Percentiles rank a stretch among this genome's conserved stretches.
Conservation (phyloP, 2,888 invertebrate species). For the Netelia virgata region DNA sequence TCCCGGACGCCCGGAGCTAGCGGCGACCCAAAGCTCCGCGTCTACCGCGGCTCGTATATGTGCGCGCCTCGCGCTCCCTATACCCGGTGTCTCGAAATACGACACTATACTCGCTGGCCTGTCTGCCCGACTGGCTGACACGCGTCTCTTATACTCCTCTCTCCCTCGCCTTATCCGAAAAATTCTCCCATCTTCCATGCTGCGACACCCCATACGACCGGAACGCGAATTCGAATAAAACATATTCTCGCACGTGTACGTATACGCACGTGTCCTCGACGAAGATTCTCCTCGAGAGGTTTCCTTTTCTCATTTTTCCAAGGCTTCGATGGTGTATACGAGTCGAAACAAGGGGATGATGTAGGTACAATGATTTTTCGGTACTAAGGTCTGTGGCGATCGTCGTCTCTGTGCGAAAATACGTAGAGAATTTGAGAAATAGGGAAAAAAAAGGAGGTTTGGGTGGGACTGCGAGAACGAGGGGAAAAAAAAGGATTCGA, state of each 20-base stretch:
- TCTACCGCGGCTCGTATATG: constrained; percentile 84
- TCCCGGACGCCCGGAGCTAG: constrained; percentile 84
- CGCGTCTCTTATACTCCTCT: constrained; percentile 5
- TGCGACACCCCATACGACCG: too few species aligned
- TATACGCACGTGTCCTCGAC: too few species aligned
- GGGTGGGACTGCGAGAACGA: too few species aligned
- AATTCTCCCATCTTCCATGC: too few species aligned
- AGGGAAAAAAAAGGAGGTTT: neutral
- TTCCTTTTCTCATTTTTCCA: constrained; percentile 29
- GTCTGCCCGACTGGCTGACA: constrained; percentile 19
- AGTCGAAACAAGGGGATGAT: too few species aligned
- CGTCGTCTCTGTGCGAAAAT: too few species aligned
- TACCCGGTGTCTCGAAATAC: constrained; percentile 80
- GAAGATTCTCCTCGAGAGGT: neutral
- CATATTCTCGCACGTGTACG: too few species aligned
- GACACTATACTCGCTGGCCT: constrained; percentile 34
- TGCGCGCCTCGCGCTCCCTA: constrained; percentile 63
- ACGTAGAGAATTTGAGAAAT: too few species aligned
- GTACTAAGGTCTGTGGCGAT: too few species aligned
- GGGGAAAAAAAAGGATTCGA: too few species aligned
- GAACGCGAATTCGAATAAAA: too few species aligned
- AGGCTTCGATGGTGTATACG: constrained; percentile 11
- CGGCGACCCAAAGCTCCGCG: constrained; percentile 84
- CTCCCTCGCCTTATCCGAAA: neutral
- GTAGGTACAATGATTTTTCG: too few species aligned